These are phyloP conservation scores for Matsumurasca onukii DNA, from an alignment of 1,140 invertebrate species.

Conservation along the genomic window DNA sequence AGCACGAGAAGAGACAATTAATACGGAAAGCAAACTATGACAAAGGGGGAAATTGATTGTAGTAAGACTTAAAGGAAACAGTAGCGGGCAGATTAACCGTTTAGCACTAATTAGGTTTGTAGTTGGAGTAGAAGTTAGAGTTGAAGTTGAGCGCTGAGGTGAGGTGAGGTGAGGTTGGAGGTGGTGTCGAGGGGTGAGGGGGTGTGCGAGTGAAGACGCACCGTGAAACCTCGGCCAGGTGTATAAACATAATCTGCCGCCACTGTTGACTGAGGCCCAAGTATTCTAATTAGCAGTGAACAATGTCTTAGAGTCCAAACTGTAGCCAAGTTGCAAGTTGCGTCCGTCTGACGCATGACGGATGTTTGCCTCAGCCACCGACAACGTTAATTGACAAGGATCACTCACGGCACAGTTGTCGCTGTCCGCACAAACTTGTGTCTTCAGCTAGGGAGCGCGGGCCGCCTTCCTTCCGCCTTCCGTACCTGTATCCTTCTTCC, in stretches of 20 bases:
- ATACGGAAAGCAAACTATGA: slow-evolving; percentile 15
- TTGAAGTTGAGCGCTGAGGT: not conserved
- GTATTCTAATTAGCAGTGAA: slow-evolving; percentile 30
- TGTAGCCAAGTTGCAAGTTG: slow-evolving; percentile 14
- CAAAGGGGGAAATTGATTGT: not conserved
- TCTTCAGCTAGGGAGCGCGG: too few species aligned
- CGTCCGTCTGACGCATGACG: not conserved
- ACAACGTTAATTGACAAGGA: slow-evolving; percentile 26
- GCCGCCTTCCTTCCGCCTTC: too few species aligned
- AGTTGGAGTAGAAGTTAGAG: not conserved
- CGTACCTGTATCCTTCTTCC: too few species aligned
- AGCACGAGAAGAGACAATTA: not conserved
- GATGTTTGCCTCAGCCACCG: not conserved
- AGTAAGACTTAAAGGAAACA: slow-evolving; percentile 1
- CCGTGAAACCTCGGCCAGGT: not conserved
- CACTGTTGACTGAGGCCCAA: slow-evolving; percentile 18
- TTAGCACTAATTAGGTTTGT: slow-evolving; percentile 7
- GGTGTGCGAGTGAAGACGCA: not conserved
- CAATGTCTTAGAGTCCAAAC: slow-evolving; percentile 17
- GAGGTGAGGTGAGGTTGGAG: not conserved
- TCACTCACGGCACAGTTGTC: slow-evolving; percentile 21
- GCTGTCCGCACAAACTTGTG: not conserved
- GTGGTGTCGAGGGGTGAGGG: not conserved
- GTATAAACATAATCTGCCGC: slow-evolving; percentile 21
- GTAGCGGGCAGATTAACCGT: slow-evolving; percentile 10